Evolutionary conservation across 1,140 invertebrate species (phyloP), one percentile per base, ranked within the genome.

Genomic region (Drosophila pruinosa): DNA sequence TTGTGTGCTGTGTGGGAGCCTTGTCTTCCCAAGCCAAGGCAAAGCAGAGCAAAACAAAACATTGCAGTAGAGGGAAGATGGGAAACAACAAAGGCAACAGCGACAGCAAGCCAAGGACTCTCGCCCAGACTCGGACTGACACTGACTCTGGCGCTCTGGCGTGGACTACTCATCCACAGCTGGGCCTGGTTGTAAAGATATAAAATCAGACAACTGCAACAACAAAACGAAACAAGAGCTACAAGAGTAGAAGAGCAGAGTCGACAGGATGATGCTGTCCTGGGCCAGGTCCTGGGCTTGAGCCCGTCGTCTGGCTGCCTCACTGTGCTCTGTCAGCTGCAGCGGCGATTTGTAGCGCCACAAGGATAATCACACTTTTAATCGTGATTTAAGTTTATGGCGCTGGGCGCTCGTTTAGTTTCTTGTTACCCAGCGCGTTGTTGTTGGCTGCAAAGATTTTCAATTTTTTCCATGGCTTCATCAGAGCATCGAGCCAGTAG

Each of bases 321-420:
- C 22, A 26, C 64, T 63, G 48, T 26, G 54, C 59, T 63, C 56
- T 89, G 81, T 86, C 79, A 78, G 86, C 86, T 79, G 75, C 86
- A 73, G 77, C 72, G 78, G 76, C 88, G 82, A 90, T 90, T 90
- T 90, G 88, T 90, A 90, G 82, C 89, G 88, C 88, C 88, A 90
- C 88, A 90, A 90, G 89, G 89, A 90, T 90, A 90, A 90, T 90
- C 89, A 89, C 89, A 90, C 89, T 90, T 90, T 90, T 90, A 90
- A 90, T 90, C 89, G 89, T 90, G 89, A 90, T 90, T 90, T 90
- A 90, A 90, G 88, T 90, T 90, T 90, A 90, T 90, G 79, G 83
- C 72, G 83, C 72, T 89, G 75, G 82, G 75, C 50, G 83, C 82
- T 88, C 82, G 82, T 88, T 86, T 88, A 78, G 78, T 82, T 88